Evolutionary conservation across 1,140 invertebrate species (phyloP).

Genomic region (Luehdorfia chinensis): DNA sequence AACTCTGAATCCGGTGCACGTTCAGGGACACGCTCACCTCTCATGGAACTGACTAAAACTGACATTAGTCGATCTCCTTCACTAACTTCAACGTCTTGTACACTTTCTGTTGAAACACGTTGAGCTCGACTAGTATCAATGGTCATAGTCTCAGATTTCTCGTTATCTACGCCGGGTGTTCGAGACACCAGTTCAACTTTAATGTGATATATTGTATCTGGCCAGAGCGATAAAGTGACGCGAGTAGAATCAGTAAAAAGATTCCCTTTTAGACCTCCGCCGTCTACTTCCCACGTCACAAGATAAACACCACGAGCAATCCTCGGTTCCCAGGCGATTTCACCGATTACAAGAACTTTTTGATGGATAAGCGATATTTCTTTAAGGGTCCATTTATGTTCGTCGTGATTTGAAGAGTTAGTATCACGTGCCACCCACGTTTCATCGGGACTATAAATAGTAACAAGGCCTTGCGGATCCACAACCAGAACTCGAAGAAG

Average conservation of each 20-base stretch:
- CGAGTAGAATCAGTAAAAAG: constrained; percentile 88
- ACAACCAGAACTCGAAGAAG: constrained; percentile 82
- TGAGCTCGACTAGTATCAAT: constrained; percentile 79
- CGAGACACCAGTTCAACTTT: constrained; percentile 82
- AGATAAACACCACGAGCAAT: constrained; percentile 82
- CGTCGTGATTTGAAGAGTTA: constrained; percentile 73
- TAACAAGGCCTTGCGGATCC: constrained; percentile 80
- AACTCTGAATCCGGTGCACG: constrained; percentile 75
- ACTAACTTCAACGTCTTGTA: constrained; percentile 78
- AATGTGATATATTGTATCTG: constrained; percentile 87
- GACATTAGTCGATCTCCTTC: constrained; percentile 78
- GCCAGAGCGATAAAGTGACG: constrained; percentile 87
- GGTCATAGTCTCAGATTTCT: constrained; percentile 80
- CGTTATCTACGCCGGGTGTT: constrained; percentile 78
- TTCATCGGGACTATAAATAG: constrained; percentile 82
- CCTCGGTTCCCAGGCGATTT: constrained; percentile 85
- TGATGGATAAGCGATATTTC: constrained; percentile 84
- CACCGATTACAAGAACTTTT: constrained; percentile 84
- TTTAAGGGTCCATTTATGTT: constrained; percentile 79
- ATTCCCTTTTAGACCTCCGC: constrained; percentile 89
- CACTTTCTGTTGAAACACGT: constrained; percentile 79
- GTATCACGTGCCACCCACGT: constrained; percentile 80
- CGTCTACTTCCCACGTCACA: constrained; percentile 90
- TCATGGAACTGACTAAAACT: constrained; percentile 78
- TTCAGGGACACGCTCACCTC: constrained; percentile 74